Base-by-base conservation (phyloP, 2,113 vertebrate genomes). In the Daboia siamensis region DNA sequence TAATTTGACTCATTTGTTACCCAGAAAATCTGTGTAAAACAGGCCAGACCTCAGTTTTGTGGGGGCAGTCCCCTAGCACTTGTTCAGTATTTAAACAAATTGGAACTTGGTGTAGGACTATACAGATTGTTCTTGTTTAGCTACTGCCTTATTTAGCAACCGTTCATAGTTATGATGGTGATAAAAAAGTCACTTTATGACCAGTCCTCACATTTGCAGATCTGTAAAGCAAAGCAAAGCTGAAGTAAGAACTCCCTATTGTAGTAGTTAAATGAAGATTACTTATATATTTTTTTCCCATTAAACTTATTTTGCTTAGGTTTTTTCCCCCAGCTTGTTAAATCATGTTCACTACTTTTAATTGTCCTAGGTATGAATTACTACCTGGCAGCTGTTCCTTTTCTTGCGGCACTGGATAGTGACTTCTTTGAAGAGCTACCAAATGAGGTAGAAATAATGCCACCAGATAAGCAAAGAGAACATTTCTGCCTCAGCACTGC, bases 351-450 rank as follows among this genome's bases (percentile, higher is more conserved):
- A 46, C 64, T 86, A 12, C 52, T 93, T 5, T 85, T 59, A 9
- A 90, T 33, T 86, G 12, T 3, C 93, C 52, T 95, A 98, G 98
- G 97, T 94, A 89, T 97, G 86, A 98, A 98, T 95, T 98, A 98
- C 93, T 97, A 97, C 86, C 90, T 98, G 86, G 0, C 94, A 59
- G 74, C 93, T 24, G 88, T 98, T 55, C 98, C 98, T 20, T 97
- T 98, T 88, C 95, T 98, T 91, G 96, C 96, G 56, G 97, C 97
- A 1, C 87, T 97, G 88, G 97, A 98, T 86, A 97, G 97, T 93
- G 97, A 97, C 2, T 90, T 98, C 20, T 95, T 97, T 59, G 96
- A 95, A 54, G 90, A 97, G 86, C 74, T 97, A 74, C 91, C 94
- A 0, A 89, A 97, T 0, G 86, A 97, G 88, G 12, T 98, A 89